A percentile compares a stretch with the other conserved stretches of the same genome.
Evolutionary conservation across 2,797 vertebrate genomes (phyloP).

Genomic region (Sebastes taczanowskii): DNA sequence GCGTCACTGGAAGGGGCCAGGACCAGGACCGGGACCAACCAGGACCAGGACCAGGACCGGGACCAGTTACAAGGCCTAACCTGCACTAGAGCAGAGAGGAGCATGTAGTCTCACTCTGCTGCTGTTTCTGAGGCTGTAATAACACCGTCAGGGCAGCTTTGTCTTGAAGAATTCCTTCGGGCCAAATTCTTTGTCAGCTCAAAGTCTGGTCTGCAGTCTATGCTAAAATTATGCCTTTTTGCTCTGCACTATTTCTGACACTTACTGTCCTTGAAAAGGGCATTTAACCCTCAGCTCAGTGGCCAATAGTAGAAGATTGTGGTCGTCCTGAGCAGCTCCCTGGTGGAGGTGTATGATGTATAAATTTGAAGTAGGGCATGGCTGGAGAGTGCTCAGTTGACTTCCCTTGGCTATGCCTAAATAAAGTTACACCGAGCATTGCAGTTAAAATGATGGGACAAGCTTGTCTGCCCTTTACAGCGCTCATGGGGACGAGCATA

Average conservation of each 20-base stretch:
- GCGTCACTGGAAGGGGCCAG: conserved; percentile 44
- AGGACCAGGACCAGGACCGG: not conserved
- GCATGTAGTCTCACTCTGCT: not conserved
- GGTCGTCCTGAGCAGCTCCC: not conserved
- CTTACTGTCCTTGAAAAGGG: not conserved
- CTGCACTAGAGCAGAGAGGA: not conserved
- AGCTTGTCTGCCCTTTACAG: not conserved
- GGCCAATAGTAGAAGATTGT: not conserved
- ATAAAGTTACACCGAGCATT: not conserved
- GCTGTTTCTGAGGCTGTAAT: not conserved
- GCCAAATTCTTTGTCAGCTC: not conserved
- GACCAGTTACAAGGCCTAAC: not conserved
- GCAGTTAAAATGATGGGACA: not conserved
- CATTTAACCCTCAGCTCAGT: not conserved
- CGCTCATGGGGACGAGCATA: not conserved
- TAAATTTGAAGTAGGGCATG: not conserved
- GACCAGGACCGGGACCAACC: not conserved
- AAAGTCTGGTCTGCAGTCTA: not conserved
- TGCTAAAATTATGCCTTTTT: not conserved
- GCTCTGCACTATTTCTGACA: conserved; percentile 1
- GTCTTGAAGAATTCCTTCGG: not conserved
- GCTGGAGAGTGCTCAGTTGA: not conserved
- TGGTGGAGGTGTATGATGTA: not conserved
- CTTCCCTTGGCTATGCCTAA: not conserved
- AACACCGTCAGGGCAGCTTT: not conserved